phyloP scores from a whole-genome alignment of 2,113 vertebrate species.

The Anoura caudifer region DNA sequence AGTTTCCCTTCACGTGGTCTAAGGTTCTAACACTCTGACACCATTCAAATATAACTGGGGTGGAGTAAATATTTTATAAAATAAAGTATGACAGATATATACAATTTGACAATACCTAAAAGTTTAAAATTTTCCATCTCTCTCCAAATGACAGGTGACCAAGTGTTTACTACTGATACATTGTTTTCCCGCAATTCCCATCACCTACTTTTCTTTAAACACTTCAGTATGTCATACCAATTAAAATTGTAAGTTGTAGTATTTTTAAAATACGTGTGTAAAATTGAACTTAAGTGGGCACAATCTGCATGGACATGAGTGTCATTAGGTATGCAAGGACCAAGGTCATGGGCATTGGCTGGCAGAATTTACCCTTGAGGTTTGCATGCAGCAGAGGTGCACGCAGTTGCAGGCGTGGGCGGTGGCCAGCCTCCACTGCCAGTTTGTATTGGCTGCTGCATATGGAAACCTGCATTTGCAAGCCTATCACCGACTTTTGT shows the following conservation, averaged over 20 bases:
- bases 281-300: neutral
- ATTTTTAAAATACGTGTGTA: neutral
- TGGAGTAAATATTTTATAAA: neutral
- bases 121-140: neutral
- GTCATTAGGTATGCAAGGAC: neutral
- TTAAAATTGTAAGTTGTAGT: neutral
- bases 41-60: neutral
- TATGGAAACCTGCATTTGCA: neutral
- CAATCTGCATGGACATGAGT: neutral
- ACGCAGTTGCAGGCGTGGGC: neutral
- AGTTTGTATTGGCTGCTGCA: neutral
- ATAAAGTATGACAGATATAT: neutral
- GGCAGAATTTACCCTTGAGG: neutral
- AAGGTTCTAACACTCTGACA: neutral
- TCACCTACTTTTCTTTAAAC: neutral
- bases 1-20: neutral
- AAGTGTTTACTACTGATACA: neutral
- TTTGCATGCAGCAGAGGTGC: neutral
- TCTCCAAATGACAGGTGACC: neutral
- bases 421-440: neutral
- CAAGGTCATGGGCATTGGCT: neutral
- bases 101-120: neutral
- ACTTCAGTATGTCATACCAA: neutral
- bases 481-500: neutral
- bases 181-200: neutral